Base-by-base conservation (phyloP, 2,888 invertebrate genomes). In the Flexamia atlantica region DNA sequence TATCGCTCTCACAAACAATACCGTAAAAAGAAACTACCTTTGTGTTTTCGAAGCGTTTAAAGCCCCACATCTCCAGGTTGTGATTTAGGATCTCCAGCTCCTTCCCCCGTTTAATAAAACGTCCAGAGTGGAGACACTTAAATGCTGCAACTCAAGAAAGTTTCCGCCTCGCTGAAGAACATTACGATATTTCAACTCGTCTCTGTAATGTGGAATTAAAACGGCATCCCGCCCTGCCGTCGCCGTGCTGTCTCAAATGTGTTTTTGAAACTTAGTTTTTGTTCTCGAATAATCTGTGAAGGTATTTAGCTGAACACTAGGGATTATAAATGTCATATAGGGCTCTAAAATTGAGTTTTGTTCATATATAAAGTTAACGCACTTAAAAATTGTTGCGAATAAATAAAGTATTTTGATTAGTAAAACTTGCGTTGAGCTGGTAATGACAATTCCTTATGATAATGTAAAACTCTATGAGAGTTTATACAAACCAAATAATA, bases 101-200 rank as follows among this genome's bases (percentile, higher is more conserved):
- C 64, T 64, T 30, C 64, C 28, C 64, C 17, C 28, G 64, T 30
- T 64, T 64, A 64, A 64, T 64, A 64, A 64, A 64, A 64, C 64
- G 64, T 28, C 64, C 64, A 64, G 23, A 30, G 30, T 23, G 57
- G 64, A 64, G 64, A 64, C 64, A 64, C 64, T 64, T 64, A 64
- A 64, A 64, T 30, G 64, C 64, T 64, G 30, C 30, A 64, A 64
- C 64, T 64, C 64, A 64, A 57, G 12, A 28, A 28, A 28, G 20
- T 64, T 28, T 14, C 64, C 64, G 30, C 64, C 30, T 64, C 64
- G 20, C 20, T 57, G 23, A 57, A 57, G 20, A 57, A 64, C 64
- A 64, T 64, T 64, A 28, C 64, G 64, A 30, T 30, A 30, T 64
- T 64, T 64, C 64, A 28, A 28, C 64, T 30, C 28, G 64, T n/a